A percentile compares a stretch with the other conserved stretches of the same genome.
These are phyloP conservation scores for Elegia similella DNA, from an alignment of 2,888 invertebrate genomes.

Conservation along the genomic window DNA sequence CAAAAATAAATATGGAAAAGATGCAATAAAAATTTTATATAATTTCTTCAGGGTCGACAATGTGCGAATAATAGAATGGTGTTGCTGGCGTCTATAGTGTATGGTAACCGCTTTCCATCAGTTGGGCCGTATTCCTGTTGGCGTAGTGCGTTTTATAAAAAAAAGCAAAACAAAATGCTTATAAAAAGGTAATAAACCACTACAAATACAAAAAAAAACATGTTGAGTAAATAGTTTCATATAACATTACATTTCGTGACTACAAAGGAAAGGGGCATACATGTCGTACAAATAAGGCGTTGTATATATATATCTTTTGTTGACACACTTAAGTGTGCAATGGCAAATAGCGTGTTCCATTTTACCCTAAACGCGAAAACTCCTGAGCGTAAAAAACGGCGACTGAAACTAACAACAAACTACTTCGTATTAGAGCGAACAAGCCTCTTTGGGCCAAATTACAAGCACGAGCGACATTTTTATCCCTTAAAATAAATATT, in stretches of 20 bases:
- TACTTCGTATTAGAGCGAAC: slow-evolving; percentile 26
- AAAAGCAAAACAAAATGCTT: no score
- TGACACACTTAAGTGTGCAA: slow-evolving; percentile 8
- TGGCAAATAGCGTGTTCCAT: slow-evolving; percentile 14
- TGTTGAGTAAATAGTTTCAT: neutral
- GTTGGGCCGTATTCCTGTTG: no score
- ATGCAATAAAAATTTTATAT: no score
- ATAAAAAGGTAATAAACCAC: no score
- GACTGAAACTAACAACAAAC: slow-evolving; percentile 31
- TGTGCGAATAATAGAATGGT: no score
- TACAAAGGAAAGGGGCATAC: neutral
- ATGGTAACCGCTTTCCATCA: no score
- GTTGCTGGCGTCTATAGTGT: no score
- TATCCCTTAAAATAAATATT: neutral
- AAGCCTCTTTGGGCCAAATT: slow-evolving; percentile 18
- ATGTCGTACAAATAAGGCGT: neutral
- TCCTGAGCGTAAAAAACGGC: slow-evolving; percentile 31
- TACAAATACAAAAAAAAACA: neutral
- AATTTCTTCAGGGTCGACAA: no score
- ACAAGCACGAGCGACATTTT: neutral
- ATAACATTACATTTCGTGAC: neutral
- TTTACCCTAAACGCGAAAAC: slow-evolving; percentile 27
- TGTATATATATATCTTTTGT: neutral
- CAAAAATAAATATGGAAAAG: no score
- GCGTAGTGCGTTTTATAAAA: no score